phyloP scores from a whole-genome alignment of 2,113 vertebrate species.

The Rhinolophus sinicus region DNA sequence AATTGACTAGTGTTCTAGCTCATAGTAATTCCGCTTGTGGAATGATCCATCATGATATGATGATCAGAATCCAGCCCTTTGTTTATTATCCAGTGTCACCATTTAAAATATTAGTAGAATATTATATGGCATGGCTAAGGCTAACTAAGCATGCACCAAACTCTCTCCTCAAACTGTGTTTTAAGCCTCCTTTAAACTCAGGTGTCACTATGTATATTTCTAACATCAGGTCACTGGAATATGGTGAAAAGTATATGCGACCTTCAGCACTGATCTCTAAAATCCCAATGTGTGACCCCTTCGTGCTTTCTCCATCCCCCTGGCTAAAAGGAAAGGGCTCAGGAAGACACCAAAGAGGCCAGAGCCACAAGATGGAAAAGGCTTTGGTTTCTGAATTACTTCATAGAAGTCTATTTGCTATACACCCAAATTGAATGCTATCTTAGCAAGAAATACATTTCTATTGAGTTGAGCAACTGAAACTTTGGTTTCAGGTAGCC shows the following conservation, averaged over 20 bases:
- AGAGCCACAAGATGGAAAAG: neutral
- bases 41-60: neutral
- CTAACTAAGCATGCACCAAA: neutral
- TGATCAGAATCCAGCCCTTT: neutral
- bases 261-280: neutral
- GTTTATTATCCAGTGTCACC: neutral
- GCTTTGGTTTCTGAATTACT: neutral
- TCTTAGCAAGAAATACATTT: neutral
- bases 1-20: neutral
- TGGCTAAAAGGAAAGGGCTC: neutral
- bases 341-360: too few species aligned
- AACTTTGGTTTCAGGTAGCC: neutral
- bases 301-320: neutral
- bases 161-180: neutral
- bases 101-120: constrained; percentile 18
- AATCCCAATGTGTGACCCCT: neutral
- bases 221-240: neutral
- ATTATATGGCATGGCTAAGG: neutral
- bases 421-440: neutral
- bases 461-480: neutral
- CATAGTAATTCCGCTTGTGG: neutral
- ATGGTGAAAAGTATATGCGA: neutral
- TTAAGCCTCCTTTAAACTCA: neutral
- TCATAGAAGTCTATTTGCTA: neutral
- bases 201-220: neutral